phyloP scores from a whole-genome alignment of 2,797 vertebrate species.

The Atherinosoma microstoma region DNA sequence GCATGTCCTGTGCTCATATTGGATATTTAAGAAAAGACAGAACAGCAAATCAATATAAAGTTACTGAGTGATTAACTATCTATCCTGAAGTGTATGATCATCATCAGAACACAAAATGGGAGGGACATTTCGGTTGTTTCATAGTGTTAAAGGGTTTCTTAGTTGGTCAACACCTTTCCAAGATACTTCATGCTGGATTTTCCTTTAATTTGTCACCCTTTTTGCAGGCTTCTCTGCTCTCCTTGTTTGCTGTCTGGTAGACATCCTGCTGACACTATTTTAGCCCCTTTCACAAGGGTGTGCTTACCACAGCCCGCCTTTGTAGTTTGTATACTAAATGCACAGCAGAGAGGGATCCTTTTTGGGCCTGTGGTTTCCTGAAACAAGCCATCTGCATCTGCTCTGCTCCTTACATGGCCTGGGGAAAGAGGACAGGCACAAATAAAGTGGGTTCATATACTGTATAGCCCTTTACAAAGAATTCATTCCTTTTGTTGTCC shows the following conservation, averaged over 20 bases:
- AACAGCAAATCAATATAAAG: no score
- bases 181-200: not conserved
- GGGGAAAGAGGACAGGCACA: conserved; percentile 68
- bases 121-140: not conserved
- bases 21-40: no score
- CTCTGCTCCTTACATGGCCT: conserved; percentile 68
- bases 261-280: conserved; percentile 83
- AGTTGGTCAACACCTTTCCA: not conserved
- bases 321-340: conserved; percentile 84
- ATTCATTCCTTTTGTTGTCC: conserved; percentile 60
- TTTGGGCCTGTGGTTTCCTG: conserved; percentile 80
- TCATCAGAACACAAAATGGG: not conserved
- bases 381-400: conserved; percentile 80
- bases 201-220: conserved; percentile 7
- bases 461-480: conserved; percentile 59
- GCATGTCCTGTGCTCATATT: no score
- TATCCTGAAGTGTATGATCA: no score
- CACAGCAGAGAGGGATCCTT: conserved; percentile 77
- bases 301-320: conserved; percentile 81
- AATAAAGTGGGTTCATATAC: conserved; percentile 69
- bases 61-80: no score
- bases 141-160: not conserved
- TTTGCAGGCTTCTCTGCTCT: conserved; percentile 30
- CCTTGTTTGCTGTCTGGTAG: conserved; percentile 69
- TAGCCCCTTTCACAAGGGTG: conserved; percentile 81